Conservation (phyloP, 2,113 vertebrate genomes). For the Psittacula cyanocephala region DNA sequence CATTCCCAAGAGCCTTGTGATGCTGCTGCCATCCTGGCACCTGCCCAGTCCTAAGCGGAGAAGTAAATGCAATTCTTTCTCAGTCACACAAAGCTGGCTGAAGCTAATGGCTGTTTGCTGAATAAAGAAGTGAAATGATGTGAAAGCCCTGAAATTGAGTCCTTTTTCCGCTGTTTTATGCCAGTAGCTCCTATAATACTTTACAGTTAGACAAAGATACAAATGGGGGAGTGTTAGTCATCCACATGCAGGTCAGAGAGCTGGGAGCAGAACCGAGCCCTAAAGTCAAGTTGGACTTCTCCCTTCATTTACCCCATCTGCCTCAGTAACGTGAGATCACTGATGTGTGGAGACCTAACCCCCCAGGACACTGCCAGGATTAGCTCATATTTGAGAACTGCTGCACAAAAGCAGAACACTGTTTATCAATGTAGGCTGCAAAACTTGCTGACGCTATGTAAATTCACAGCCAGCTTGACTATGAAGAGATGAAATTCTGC, state of each 20-base stretch:
- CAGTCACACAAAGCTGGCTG: conserved; percentile 34
- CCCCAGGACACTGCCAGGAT: not conserved
- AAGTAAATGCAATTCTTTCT: conserved; percentile 26
- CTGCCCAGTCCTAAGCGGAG: not conserved
- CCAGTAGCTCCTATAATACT: not conserved
- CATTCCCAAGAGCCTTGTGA: not conserved
- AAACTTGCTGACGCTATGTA: conserved; percentile 41
- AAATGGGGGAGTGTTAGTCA: not conserved
- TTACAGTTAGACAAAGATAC: not conserved
- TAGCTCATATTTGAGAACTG: conserved; percentile 17
- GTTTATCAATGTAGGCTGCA: conserved; percentile 32
- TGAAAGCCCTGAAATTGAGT: conserved; percentile 30
- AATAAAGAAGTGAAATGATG: conserved; percentile 28
- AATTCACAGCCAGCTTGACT: not conserved
- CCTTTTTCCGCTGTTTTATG: not conserved
- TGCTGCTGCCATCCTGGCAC: conserved; percentile 21
- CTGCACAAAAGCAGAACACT: conserved; percentile 15
- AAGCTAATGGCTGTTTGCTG: conserved; percentile 43
- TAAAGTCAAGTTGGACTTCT: conserved; percentile 41
- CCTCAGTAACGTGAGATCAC: conserved; percentile 30
- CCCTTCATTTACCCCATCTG: conserved; percentile 45
- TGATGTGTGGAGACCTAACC: conserved; percentile 35
- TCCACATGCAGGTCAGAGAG: conserved; percentile 6
- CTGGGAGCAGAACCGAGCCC: not conserved
- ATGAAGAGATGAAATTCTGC: conserved; percentile 29